Evolutionary conservation across 1,140 invertebrate species (phyloP), one percentile per base, ranked within the genome.

Genomic region (Leptinotarsa lineolata): DNA sequence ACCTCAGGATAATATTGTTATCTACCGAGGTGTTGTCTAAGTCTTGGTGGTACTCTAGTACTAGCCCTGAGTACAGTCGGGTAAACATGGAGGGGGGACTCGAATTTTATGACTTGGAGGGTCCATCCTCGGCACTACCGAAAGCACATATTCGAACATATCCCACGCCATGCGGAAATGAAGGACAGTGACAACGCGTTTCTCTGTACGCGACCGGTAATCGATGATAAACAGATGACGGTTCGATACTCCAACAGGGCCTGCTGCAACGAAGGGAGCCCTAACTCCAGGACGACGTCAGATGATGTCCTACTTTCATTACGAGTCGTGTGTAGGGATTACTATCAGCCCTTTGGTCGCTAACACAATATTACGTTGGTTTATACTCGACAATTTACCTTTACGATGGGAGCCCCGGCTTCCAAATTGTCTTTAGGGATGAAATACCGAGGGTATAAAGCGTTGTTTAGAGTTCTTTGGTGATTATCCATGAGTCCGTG

Each of bases 141-240:
- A 39, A 39, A 39, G 30, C 30, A 39, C 30, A 54, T 54, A 54
- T 54, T 54, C 48, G 48, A 54, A 54, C 48, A 8, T 13, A 54
- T 15, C 48, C 48, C 45, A 48, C 60, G 70, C 54, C 75, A 74
- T 76, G 74, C 73, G 75, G 77, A 79, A 77, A 76, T 73, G 74
- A 79, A 58, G 73, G 78, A 77, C 77, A 81, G 75, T 81, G 80
- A 80, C 78, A 80, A 74, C 75, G 73, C 79, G 72, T 77, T 76
- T 78, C 71, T 71, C 73, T 83, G 80, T 78, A 79, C 78, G 79
- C 81, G 80, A 82, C 79, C 76, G 77, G 76, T 81, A 83, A 83
- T 83, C 81, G 81, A 83, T 83, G 80, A 75, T 77, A 83, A 83
- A 82, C 81, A 83, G 81, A 83, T 83, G 81, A 83, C 81, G 81